Evolutionary conservation across 2,113 vertebrate species (phyloP).

Genomic region (Mixornis gularis): DNA sequence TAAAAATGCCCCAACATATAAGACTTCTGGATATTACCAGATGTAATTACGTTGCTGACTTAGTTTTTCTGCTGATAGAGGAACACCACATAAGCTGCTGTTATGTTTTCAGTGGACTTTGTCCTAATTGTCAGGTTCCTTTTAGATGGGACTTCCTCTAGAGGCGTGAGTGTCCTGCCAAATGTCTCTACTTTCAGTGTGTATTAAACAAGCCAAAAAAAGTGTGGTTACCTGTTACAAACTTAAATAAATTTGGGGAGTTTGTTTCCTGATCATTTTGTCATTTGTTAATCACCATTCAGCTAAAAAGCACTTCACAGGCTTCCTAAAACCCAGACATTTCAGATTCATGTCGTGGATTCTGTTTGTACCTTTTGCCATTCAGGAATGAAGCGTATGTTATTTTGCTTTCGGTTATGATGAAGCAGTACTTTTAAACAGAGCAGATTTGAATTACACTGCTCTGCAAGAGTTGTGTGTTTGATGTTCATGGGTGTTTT

Average conservation of each 20-base stretch:
- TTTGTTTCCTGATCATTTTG: background rate
- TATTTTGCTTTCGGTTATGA: background rate
- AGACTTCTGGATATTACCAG: background rate
- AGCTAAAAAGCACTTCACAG: background rate
- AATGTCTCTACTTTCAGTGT: background rate
- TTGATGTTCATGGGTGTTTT: background rate
- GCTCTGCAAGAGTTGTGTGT: background rate
- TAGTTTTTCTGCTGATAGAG: background rate
- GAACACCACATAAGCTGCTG: background rate
- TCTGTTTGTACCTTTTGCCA: background rate
- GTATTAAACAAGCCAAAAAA: background rate
- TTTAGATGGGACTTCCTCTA: background rate
- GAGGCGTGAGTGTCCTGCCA: background rate
- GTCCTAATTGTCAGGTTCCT: background rate
- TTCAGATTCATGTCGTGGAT: background rate
- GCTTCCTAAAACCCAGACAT: background rate
- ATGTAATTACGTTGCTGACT: background rate
- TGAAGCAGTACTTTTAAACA: background rate
- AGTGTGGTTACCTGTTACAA: background rate
- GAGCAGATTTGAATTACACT: background rate
- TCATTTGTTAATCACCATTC: background rate
- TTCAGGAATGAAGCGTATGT: rapidly evolving
- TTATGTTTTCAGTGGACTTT: background rate
- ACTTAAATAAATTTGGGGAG: background rate
- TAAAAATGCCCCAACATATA: background rate